Evolutionary conservation across 37 sponge, comb jelly and placozoan genomes (phyloP).

Genomic region (Lycopodina hypogea): DNA sequence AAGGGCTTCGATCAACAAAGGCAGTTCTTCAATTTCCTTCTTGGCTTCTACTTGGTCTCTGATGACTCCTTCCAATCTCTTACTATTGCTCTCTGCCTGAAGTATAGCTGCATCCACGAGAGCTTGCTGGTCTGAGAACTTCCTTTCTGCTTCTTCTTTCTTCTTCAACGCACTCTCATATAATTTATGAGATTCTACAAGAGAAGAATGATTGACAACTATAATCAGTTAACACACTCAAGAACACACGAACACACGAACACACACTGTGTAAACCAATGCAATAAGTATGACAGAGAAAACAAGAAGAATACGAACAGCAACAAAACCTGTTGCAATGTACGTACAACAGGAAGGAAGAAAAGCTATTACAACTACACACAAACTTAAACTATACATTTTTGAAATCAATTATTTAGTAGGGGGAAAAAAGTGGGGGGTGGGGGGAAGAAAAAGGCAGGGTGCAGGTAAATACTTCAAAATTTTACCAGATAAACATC

Average conservation of each 20-base stretch:
- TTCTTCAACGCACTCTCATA: slow-evolving; percentile 10
- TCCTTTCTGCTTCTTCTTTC: background rate
- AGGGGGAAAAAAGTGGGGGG: background rate
- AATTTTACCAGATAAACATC: too few species aligned
- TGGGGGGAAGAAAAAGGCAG: background rate
- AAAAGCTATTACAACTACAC: too few species aligned
- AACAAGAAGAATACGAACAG: background rate
- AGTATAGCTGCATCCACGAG: slow-evolving; percentile 25
- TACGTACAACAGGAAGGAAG: too few species aligned
- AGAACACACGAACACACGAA: slow-evolving; percentile 17
- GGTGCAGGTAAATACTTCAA: too few species aligned
- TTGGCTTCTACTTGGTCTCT: slow-evolving; percentile 12
- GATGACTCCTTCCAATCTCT: background rate
- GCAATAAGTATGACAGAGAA: background rate
- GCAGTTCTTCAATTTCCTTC: background rate
- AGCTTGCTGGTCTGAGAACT: slow-evolving; percentile 15
- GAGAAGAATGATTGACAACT: background rate
- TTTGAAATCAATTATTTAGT: too few species aligned
- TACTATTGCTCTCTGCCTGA: slow-evolving; percentile 1
- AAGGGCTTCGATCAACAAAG: background rate
- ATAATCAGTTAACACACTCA: too few species aligned
- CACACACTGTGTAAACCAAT: slow-evolving; percentile 31
- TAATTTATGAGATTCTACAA: slow-evolving; percentile 32
- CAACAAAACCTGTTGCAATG: background rate
- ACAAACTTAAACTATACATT: too few species aligned